A percentile compares a stretch with the other conserved stretches of the same genome.
Evolutionary conservation across 2,113 vertebrate species (phyloP).

Genomic region (Psammodynastes pulverulentus): DNA sequence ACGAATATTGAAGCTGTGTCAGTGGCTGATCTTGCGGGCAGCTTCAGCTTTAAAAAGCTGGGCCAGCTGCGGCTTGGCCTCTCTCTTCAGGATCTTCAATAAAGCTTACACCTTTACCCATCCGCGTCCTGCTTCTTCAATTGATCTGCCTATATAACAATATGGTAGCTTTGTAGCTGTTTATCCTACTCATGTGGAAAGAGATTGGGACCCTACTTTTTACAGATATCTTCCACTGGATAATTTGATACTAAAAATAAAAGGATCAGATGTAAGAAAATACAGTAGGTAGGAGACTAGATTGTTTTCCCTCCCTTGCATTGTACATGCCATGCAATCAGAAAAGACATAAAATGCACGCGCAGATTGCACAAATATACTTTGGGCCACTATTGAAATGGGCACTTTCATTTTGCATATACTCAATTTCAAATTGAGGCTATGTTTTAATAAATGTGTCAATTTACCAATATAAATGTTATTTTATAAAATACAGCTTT

Average conservation of each 20-base stretch:
- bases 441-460: background rate
- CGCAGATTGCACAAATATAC: background rate
- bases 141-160: too few relatives aligned
- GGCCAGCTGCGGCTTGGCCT: too few relatives aligned
- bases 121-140: too few relatives aligned
- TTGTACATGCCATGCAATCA: background rate
- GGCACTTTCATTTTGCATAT: background rate
- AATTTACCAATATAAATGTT: background rate
- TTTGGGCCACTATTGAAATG: background rate
- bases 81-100: too few relatives aligned
- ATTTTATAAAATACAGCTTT: background rate
- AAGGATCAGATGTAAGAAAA: background rate
- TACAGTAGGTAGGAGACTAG: too few relatives aligned
- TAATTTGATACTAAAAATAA: background rate
- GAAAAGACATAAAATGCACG: background rate
- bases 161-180: background rate
- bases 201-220: background rate
- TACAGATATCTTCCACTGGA: background rate
- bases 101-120: too few relatives aligned
- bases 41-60: too few relatives aligned
- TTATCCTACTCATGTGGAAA: background rate
- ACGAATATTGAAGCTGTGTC: too few relatives aligned
- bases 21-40: too few relatives aligned
- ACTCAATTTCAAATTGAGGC: background rate
- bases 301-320: background rate